Conservation (phyloP, 2,888 invertebrate species). For the Clunio marinus region DNA sequence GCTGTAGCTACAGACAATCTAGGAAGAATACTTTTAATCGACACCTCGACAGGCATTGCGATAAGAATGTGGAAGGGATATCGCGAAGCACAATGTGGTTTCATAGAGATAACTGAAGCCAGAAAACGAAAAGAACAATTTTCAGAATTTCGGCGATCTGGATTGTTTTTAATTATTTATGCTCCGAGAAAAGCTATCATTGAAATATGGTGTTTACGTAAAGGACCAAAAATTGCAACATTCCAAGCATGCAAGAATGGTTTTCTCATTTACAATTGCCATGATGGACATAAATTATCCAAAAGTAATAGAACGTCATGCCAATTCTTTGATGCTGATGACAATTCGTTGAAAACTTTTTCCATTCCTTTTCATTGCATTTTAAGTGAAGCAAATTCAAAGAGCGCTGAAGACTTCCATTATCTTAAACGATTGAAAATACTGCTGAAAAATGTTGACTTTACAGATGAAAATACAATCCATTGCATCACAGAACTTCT, state of each 20-base stretch:
- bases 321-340: conserved; percentile 71
- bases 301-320: conserved; percentile 56
- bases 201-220: conserved; percentile 88
- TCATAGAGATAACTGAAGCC: conserved; percentile 75
- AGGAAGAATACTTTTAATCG: conserved; percentile 83
- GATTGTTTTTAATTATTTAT: conserved; percentile 85
- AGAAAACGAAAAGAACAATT: conserved; percentile 39
- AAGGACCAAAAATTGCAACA: conserved; percentile 84
- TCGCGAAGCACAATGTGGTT: conserved; percentile 91
- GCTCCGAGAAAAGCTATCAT: conserved; percentile 87
- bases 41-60: conserved; percentile 72
- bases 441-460: conserved; percentile 58
- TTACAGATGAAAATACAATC: conserved; percentile 53
- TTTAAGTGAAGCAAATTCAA: conserved; percentile 80
- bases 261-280: conserved; percentile 71
- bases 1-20: conserved; percentile 80
- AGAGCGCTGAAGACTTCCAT: conserved; percentile 82
- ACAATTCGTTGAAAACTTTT: conserved; percentile 77
- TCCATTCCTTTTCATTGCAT: conserved; percentile 88
- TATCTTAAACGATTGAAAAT: conserved; percentile 71
- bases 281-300: conserved; percentile 50
- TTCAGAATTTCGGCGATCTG: conserved; percentile 54
- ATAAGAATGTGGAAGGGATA: conserved; percentile 93
- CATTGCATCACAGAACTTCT: conserved; percentile 57
- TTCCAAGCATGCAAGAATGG: conserved; percentile 86